Evolutionary conservation across 1,140 invertebrate genomes (phyloP).

Genomic region (Bombus superbus): DNA sequence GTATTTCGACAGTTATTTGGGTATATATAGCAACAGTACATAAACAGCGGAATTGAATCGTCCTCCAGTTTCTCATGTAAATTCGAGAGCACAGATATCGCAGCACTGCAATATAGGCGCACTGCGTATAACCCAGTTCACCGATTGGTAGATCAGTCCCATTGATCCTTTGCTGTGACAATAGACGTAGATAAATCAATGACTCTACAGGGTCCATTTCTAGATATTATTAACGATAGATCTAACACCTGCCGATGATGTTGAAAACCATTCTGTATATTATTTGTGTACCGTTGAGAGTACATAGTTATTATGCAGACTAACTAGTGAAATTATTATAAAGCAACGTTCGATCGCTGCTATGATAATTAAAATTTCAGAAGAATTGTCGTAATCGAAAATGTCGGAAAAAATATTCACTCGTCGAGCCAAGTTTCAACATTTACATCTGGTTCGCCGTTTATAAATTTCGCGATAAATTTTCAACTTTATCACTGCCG

Average conservation of each 20-base stretch:
- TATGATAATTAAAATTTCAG: no score
- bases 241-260: not conserved
- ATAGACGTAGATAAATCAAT: conserved; percentile 3
- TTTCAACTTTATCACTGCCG: no score
- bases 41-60: not conserved
- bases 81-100: conserved; percentile 38
- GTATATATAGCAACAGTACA: not conserved
- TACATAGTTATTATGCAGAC: not conserved
- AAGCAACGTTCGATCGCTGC: not conserved
- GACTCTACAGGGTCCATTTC: not conserved
- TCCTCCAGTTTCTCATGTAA: conserved; percentile 8
- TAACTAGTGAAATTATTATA: no score
- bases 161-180: conserved; percentile 41
- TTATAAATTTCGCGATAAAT: no score
- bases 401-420: no score
- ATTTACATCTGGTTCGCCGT: no score
- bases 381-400: no score
- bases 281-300: not conserved
- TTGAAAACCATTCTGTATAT: not conserved
- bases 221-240: not conserved
- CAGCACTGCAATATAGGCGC: conserved; percentile 27
- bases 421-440: no score
- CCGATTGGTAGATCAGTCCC: conserved; percentile 37
- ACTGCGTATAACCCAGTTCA: conserved; percentile 49
- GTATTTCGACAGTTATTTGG: not conserved